Base-by-base conservation (phyloP, 2,888 invertebrate genomes). In the Stenodema calcarata region DNA sequence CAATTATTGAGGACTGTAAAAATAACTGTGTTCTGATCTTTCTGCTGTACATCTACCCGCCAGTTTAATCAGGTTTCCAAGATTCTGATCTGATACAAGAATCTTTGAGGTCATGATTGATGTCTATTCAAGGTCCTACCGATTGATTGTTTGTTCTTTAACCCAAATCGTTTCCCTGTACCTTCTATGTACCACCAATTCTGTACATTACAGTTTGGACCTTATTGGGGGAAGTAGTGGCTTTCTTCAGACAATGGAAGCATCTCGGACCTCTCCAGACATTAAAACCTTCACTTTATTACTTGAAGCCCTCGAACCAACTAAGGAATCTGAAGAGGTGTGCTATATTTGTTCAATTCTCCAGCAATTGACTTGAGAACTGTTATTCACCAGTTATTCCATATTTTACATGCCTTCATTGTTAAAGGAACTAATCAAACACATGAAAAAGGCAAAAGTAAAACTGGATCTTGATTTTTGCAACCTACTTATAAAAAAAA, bases 401-500 rank as follows among this genome's bases (percentile, higher is more conserved):
- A 16, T 18, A 11, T 69, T 30, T 16, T 35, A 73, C 23, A 35
- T 23, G 42, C 9, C n/a, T 23, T 78, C 18, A 27, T 42, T 83
- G 88, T 90, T 90, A 3, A 87, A 91, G 91, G 90, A 93, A 88
- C 90, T 98, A 11, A 90, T 98, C 6, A 91, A 91, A 81, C 91
- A 92, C 86, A 94, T 97, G 91, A 93, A 93, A 86, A 91, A 91
- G 87, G 91, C 91, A 69, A 92, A 93, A 12, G 90, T 96, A 0
- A 93, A 92, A 89, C 92, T 95, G 0, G 97, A 98, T 91, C 93
- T 95, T 86, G 95, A 95, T 90, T 97, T 98, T 91, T 97, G 94
- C 90, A 98, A 98, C 91, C 94, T 95, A 92, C 92, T 98, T 12
- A 97, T 98, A 83, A 96, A 95, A 90, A 96, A 94, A 90, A 93